Base-by-base conservation (phyloP, 2,888 invertebrate species). In the Mycogona germanica region DNA sequence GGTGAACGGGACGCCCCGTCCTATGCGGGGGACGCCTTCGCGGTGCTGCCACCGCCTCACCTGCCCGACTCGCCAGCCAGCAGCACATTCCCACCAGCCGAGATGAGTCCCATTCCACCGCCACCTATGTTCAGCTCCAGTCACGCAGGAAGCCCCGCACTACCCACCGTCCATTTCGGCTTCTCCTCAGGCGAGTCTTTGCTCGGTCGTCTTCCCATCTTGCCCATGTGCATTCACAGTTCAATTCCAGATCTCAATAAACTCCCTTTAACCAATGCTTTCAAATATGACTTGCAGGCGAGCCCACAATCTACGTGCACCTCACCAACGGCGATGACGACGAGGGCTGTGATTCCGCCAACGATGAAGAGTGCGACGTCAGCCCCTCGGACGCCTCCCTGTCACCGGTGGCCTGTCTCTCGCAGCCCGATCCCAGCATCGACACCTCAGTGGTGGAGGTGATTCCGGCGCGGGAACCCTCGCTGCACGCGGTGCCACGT, bases 21-120 rank as follows among this genome's bases (percentile, higher is more conserved):
- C n/a, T 28, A 21, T 19, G 17, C n/a, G 3, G 2, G n/a, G 14
- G 38, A 12, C n/a, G 37, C 14, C 26, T 21, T n/a, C 12, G 35
- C 12, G n/a, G 35, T 35, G 12, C 35, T n/a, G 35, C n/a, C n/a
- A 35, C 4, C 49, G 14, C 49, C 35, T 14, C 12, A 26, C 23
- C 21, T 49, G 3, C 35, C 49, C 3, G 47, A 17, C 3, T 58
- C 68, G 32, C 60, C 68, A 58, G 68, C 69, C 52, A 38, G 38
- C 25, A 26, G 25, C 14, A 37, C 23, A 12, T 37, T 35, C 38
- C 38, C 49, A 53, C 75, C 91, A 60, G 87, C 88, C 61, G 91
- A 92, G 67, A 91, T 92, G 71, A 91, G 91, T 59, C 91, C 89
- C 61, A 87, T 87, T 70, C 87, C 87, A 66, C 91, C 91, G 65